A percentile compares a stretch with the other conserved stretches of the same genome.
phyloP scores from a whole-genome alignment of 2,797 vertebrate genomes.

The Gadopsis bispinosus region DNA sequence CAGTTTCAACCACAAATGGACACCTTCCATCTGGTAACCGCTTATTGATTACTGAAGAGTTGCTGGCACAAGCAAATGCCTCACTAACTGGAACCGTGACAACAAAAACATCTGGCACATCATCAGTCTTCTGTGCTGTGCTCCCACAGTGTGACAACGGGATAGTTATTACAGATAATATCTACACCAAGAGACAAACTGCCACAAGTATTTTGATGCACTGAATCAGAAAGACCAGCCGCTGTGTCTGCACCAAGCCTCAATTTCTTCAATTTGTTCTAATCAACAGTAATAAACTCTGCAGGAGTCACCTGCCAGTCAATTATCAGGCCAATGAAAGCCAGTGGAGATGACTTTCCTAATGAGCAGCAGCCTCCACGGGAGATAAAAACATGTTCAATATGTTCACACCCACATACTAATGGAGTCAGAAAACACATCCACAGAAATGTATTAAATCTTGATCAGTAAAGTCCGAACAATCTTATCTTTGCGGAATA shows the following conservation, averaged over 20 bases:
- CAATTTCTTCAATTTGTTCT: conserved; percentile 22
- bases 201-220: neutral
- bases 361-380: neutral
- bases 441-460: too few relatives aligned
- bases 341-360: neutral
- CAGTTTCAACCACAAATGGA: neutral
- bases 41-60: conserved; percentile 21
- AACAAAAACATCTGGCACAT: neutral
- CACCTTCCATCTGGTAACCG: neutral
- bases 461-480: too few relatives aligned
- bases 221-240: neutral
- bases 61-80: neutral
- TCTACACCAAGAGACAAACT: neutral
- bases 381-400: neutral
- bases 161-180: neutral
- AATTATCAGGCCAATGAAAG: neutral
- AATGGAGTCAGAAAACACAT: too few relatives aligned
- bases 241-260: conserved; percentile 14
- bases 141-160: neutral
- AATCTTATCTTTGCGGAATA: too few relatives aligned
- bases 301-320: neutral
- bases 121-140: too few relatives aligned
- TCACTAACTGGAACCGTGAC: neutral
- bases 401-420: too few relatives aligned
- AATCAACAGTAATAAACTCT: conserved; percentile 13